These are phyloP conservation scores for Dryococelus australis DNA, from an alignment of 2,888 invertebrate genomes.

Conservation along the genomic window DNA sequence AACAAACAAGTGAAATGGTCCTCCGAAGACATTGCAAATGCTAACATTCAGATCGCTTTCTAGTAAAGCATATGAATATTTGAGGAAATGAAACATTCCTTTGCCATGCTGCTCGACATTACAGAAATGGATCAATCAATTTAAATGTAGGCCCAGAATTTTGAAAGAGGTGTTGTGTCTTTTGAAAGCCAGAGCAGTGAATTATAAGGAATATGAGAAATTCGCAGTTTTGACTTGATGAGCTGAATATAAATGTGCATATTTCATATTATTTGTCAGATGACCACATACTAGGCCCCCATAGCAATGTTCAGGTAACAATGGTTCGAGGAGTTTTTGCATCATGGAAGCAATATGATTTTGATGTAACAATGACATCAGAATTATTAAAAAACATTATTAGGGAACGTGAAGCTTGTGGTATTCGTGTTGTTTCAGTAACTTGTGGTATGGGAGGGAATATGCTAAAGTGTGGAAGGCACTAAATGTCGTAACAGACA, in stretches of 20 bases:
- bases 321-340: too few relatives aligned
- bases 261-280: background rate
- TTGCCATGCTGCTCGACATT: background rate
- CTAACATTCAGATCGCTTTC: slow-evolving; percentile 5
- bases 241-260: background rate
- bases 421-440: too few relatives aligned
- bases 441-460: too few relatives aligned
- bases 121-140: slow-evolving; percentile 18
- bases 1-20: slow-evolving; percentile 8
- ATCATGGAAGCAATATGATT: too few relatives aligned
- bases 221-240: background rate
- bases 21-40: slow-evolving; percentile 12
- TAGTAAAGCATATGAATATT: background rate
- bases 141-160: background rate
- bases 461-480: too few relatives aligned
- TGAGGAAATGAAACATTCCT: background rate
- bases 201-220: background rate
- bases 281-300: too few relatives aligned
- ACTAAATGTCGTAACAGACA: too few relatives aligned
- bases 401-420: too few relatives aligned
- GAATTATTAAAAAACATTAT: too few relatives aligned
- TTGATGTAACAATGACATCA: too few relatives aligned
- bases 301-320: too few relatives aligned
- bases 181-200: slow-evolving; percentile 13
- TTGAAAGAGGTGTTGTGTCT: background rate